Evolutionary conservation across 2,113 vertebrate species (phyloP), one percentile per base, ranked within the genome.

Genomic region (Chauna torquata): DNA sequence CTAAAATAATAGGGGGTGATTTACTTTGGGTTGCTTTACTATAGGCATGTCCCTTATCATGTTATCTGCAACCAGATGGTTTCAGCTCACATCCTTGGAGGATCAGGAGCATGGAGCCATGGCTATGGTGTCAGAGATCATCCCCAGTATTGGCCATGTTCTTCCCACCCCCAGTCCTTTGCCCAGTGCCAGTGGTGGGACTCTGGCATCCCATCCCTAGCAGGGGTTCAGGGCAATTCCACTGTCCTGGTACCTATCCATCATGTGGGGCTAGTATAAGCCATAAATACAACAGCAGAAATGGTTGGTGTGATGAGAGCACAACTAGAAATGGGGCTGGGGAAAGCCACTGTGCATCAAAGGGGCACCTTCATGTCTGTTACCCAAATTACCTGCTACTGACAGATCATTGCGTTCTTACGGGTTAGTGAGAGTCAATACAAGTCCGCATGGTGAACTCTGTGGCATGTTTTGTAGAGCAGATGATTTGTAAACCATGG

Each of bases 31-130:
- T 18, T 49, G 38, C 15, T 65, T 59, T 84, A 17, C 5, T 80
- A n/a, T 5, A 54, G 36, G 17, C 20, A 10, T 0, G 0, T 18
- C 49, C 25, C 30, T 77, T 8, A 72, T 5, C 2, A 0, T 11
- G 9, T 32, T 42, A 30, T 13, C 14, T 27, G 12, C 19, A 40
- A 11, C 19, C 28, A 32, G 23, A 11, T 24, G 24, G 24, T 40
- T 66, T 66, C 58, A 61, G 52, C 3, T 62, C 62, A 6, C 40
- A 16, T 52, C 32, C 28, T 74, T 69, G 71, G 34, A 82, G 44
- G 16, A 42, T 36, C 32, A 77, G 44, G 11, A 50, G 12, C 8
- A 15, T 17, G 52, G 62, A 64, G 49, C 58, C 22, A 23, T 36
- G 34, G 30, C 55, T 86, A 23, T 2, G 3, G 25, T 36, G 9